Conservation (phyloP, 2,113 vertebrate species). For the Thamnophis sirtalis region DNA sequence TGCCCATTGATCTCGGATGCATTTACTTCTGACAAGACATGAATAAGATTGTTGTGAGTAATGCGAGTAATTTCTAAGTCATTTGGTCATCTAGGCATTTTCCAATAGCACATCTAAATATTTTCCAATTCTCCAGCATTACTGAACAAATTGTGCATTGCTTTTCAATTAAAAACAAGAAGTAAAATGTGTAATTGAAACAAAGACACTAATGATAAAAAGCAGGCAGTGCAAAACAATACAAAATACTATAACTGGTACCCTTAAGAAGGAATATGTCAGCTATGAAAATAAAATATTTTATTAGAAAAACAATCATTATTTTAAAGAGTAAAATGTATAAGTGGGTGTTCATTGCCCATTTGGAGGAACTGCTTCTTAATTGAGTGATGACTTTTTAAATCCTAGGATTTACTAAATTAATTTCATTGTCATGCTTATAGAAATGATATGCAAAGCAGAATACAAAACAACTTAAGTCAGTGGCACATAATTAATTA, state of each 20-base stretch:
- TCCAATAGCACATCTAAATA: background rate
- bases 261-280: background rate
- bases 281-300: background rate
- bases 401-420: background rate
- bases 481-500: constrained; percentile 4
- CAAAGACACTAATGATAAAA: background rate
- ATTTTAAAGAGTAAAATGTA: background rate
- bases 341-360: background rate
- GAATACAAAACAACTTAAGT: background rate
- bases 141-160: background rate
- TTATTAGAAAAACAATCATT: background rate
- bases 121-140: background rate
- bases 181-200: background rate
- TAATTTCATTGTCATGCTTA: constrained; percentile 13
- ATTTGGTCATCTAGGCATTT: background rate
- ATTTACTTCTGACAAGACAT: background rate
- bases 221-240: background rate
- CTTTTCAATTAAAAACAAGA: background rate
- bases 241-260: background rate
- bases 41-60: background rate
- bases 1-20: background rate
- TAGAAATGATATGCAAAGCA: background rate
- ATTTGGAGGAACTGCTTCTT: background rate
- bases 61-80: background rate
- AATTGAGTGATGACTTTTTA: background rate